Base-by-base conservation (phyloP, 1,140 invertebrate genomes). In the Eumeta japonica region DNA sequence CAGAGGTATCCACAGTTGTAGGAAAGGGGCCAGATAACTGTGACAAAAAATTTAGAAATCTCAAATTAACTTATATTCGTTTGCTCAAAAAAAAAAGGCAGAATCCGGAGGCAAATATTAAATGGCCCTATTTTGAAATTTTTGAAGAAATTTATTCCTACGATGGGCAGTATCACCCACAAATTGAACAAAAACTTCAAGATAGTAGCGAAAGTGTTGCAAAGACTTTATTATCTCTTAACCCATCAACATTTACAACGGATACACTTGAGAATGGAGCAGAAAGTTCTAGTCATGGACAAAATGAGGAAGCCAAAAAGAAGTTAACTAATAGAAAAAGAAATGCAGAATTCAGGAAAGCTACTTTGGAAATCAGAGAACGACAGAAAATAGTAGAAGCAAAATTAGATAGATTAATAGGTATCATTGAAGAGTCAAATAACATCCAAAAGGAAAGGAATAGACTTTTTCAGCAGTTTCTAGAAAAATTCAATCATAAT, bases 381-480 rank as follows among this genome's bases (percentile, higher is more conserved):
- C 48, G 70, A 16, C 70, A 74, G 37, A 55, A 47, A 35, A 42
- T 53, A 20, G 63, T 74, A 0, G 70, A 74, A 46, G 60, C 64
- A 30, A 74, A 74, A 35, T 52, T 74, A 54, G 70, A 74, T 58
- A 70, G 56, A 15, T 43, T 74, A 44, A 67, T 74, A 34, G 61
- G 55, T 56, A 71, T 71, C 39, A 66, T 74, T 9, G 58, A 74
- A 51, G 66, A 74, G 45, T 74, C 70, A 35, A 74, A 74, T 35
- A 59, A 39, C 38, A 74, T 74, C 37, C 66, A 74, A 43, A 58
- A 50, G 37, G 66, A 74, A 42, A 48, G 70, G 31, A 71, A 74
- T 47, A 58, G 46, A 44, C 29, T 74, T 7, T 74, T 74, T 50
- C 50, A 68, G 43, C 53, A 68, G 35, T 73, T 70, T 43, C 45